These are phyloP conservation scores for Chelon labrosus DNA, from an alignment of 2,797 vertebrate species.

Conservation along the genomic window DNA sequence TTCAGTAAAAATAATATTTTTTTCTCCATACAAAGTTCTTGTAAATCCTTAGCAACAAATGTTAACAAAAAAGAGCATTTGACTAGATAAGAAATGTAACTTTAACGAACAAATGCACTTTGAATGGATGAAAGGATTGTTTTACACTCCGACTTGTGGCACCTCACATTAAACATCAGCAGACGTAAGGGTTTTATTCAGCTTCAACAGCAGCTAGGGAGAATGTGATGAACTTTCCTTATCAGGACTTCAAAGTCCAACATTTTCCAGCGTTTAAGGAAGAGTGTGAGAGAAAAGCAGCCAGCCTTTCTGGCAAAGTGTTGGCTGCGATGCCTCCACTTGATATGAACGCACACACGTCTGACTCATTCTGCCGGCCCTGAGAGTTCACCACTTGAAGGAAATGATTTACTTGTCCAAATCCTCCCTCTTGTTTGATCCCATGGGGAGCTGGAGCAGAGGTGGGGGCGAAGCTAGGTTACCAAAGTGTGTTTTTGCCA, in stretches of 20 bases:
- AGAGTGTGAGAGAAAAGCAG: constrained; percentile 67
- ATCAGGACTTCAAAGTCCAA: constrained; percentile 77
- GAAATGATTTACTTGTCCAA: constrained; percentile 79
- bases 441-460: constrained; percentile 66
- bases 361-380: constrained; percentile 66
- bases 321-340: constrained; percentile 71
- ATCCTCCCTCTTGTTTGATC: constrained; percentile 81
- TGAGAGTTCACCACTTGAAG: constrained; percentile 76
- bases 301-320: constrained; percentile 60
- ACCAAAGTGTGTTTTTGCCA: constrained; percentile 75
- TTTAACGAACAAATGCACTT: not conserved
- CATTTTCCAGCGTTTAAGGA: constrained; percentile 63
- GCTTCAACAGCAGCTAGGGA: constrained; percentile 38
- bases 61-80: not conserved
- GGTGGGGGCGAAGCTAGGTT: constrained; percentile 69
- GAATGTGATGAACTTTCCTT: constrained; percentile 74
- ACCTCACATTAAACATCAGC: constrained; percentile 16
- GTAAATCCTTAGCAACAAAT: no score
- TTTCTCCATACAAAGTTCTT: no score
- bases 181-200: constrained; percentile 37
- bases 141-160: not conserved
- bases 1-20: no score
- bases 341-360: constrained; percentile 63
- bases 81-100: constrained; percentile 2
- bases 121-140: constrained; percentile 20